A percentile compares a stretch with the other conserved stretches of the same genome.
Conservation (phyloP, 2,113 vertebrate genomes). For the Sterna hirundo region DNA sequence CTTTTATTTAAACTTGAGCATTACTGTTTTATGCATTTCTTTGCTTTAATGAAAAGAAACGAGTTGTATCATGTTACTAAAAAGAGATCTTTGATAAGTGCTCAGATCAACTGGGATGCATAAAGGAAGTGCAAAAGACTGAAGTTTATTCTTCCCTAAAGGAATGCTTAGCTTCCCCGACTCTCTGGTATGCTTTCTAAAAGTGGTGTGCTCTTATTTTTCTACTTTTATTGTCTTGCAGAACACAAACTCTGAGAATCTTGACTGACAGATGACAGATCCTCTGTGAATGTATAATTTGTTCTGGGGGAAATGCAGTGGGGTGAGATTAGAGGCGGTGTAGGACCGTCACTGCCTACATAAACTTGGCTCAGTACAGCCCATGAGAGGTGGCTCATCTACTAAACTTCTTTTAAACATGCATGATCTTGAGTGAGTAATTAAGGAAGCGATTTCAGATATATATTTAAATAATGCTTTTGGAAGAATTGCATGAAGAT, state of each 20-base stretch:
- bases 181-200: conserved; percentile 1
- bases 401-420: not conserved
- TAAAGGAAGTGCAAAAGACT: conserved; percentile 45
- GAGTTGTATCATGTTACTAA: conserved; percentile 10
- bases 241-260: not conserved
- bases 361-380: not conserved
- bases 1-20: conserved; percentile 2
- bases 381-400: not conserved
- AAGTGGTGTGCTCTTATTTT: not conserved
- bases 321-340: not conserved
- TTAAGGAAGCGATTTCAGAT: conserved; percentile 20
- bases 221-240: not conserved
- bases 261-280: not conserved
- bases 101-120: not conserved
- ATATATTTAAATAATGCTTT: conserved; percentile 13
- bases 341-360: not conserved
- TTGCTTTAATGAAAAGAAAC: not conserved
- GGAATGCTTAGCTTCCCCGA: not conserved
- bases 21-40: not conserved
- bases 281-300: not conserved
- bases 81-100: conserved; percentile 44
- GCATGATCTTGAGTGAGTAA: conserved; percentile 25
- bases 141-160: conserved; percentile 51
- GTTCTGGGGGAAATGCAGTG: not conserved
- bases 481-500: not conserved